These are phyloP conservation scores for Fissipunctia ypsillon DNA, from an alignment of 2,888 invertebrate species.

Conservation along the genomic window DNA sequence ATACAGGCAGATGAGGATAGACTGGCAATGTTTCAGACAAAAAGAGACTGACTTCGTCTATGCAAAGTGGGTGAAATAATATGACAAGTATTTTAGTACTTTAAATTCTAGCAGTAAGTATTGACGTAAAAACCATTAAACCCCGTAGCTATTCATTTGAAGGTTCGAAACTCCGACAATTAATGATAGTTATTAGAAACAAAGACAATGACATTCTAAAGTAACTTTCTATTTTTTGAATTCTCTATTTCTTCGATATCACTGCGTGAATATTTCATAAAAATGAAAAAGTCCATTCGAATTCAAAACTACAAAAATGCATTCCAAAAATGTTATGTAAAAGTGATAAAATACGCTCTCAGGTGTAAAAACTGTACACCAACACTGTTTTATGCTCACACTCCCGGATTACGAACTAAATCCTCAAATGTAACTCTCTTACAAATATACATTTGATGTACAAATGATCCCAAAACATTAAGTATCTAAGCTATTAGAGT, in stretches of 20 bases:
- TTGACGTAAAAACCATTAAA: neutral
- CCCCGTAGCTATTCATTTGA: neutral
- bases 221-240: neutral
- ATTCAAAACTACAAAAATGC: neutral
- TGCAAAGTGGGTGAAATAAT: neutral
- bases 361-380: neutral
- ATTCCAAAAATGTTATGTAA: neutral
- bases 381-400: neutral
- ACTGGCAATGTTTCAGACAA: neutral
- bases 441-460: constrained; percentile 45
- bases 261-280: neutral
- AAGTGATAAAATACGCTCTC: neutral
- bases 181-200: neutral
- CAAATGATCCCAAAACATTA: constrained; percentile 61
- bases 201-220: neutral
- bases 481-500: constrained; percentile 67
- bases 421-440: constrained; percentile 25
- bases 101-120: neutral
- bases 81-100: neutral
- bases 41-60: neutral
- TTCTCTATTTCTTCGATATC: neutral
- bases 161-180: neutral
- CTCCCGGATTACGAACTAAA: constrained; percentile 35
- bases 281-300: neutral
- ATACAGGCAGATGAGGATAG: too few species aligned